Base-by-base conservation (phyloP, 2,888 invertebrate species). In the Axea sp. region DNA sequence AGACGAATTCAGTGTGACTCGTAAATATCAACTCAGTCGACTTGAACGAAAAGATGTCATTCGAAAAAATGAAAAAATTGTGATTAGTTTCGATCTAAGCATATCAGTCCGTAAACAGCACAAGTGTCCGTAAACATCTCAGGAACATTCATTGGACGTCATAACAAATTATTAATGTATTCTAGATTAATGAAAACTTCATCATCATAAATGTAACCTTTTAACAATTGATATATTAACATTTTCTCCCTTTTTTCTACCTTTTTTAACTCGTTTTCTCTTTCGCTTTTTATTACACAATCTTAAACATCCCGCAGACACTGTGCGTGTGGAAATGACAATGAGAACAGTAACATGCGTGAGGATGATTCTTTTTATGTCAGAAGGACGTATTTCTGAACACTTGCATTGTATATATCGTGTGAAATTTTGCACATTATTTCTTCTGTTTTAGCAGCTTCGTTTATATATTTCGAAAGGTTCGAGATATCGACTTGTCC, bases 41-140 rank as follows among this genome's bases (percentile, higher is more conserved):
- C 7, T 26, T 26, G n/a, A 37, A 47, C 22, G 19, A 19, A 60
- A 30, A 12, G 47, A 45, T 45, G 45, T 17, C 41, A 11, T 7
- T 51, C 30, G 43, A 35, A 6, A 11, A 43, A 43, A 43, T 8
- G 12, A 47, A 9, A 17, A 39, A 39, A 8, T 19, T 6, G 15
- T 24, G 49, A 30, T 53, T 37, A 55, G 28, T 17, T 49, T 53
- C 69, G 43, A 60, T 47, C 45, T 73, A 73, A 55, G 53, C 60
- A 60, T 73, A 67, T 67, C 73, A 65, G 73, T 73, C 73, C 59
- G 68, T 59, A 57, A 55, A 55, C 55, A 57, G 71, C 62, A 62
- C 71, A 64, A 49, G 45, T 71, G 62, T 64, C 62, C 62, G 57
- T 62, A 47, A 73, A 65, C 53, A 73, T 60, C 53, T 67, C 59